Evolutionary conservation across 1,140 invertebrate genomes (phyloP).

Genomic region (Holcopasites calliopsidis): DNA sequence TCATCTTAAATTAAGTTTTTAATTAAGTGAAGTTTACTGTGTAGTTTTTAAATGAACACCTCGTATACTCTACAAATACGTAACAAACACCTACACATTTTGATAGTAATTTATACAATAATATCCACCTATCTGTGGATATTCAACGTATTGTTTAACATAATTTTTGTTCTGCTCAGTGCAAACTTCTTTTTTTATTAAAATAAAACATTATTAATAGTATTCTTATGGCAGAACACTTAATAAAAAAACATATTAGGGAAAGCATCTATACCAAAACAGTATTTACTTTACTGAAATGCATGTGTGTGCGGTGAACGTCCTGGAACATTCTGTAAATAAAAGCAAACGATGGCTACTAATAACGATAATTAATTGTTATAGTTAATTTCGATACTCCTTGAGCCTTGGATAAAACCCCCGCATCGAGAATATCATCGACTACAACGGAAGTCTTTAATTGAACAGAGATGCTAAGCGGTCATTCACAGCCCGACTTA

Average conservation of each 20-base stretch:
- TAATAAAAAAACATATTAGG: not conserved
- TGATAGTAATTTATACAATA: slow-evolving; percentile 11
- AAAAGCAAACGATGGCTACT: slow-evolving; percentile 62
- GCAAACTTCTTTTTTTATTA: not conserved
- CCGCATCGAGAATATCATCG: slow-evolving; percentile 58
- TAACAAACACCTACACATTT: not conserved
- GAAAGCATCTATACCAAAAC: not conserved
- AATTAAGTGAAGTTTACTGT: no score
- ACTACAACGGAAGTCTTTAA: slow-evolving; percentile 52
- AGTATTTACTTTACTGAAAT: no score
- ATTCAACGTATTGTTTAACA: not conserved
- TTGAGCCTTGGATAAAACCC: slow-evolving; percentile 57
- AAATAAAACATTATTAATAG: not conserved
- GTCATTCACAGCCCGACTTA: not conserved
- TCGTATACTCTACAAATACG: not conserved
- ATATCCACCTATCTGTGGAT: not conserved
- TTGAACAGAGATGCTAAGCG: slow-evolving; percentile 7
- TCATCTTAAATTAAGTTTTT: no score
- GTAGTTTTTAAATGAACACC: no score
- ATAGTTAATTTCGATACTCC: slow-evolving; percentile 54
- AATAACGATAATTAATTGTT: slow-evolving; percentile 60
- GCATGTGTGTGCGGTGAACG: not conserved
- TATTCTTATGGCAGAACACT: not conserved
- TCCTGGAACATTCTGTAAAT: slow-evolving; percentile 46
- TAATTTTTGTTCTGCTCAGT: not conserved